Percentiles rank a stretch among this genome's conserved stretches.
These are phyloP conservation scores for Lobophora halterata DNA, from an alignment of 2,888 invertebrate genomes.

Conservation along the genomic window DNA sequence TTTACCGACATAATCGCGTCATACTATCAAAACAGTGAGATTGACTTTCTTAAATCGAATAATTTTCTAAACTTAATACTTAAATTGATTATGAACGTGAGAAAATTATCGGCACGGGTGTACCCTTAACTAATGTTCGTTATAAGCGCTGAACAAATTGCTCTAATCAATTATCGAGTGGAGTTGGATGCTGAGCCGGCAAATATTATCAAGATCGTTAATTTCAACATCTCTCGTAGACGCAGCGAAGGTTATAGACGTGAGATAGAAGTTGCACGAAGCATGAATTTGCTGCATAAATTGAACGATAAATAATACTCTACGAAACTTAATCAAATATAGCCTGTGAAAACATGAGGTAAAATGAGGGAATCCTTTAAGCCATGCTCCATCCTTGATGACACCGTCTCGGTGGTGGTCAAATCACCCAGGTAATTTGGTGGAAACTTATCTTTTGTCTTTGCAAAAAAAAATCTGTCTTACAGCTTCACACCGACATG, in stretches of 20 bases:
- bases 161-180: slow-evolving; percentile 72
- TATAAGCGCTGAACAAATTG: slow-evolving; percentile 78
- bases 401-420: too few species aligned
- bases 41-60: slow-evolving; percentile 53
- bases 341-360: too few species aligned
- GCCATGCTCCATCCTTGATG: too few species aligned
- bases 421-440: too few species aligned
- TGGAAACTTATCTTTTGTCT: too few species aligned
- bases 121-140: slow-evolving; percentile 75
- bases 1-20: too few species aligned
- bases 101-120: slow-evolving; percentile 70
- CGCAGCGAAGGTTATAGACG: slow-evolving; percentile 36
- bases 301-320: too few species aligned
- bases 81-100: slow-evolving; percentile 75
- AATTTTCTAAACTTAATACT: too few species aligned
- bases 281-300: slow-evolving; percentile 24
- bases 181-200: slow-evolving; percentile 71
- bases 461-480: too few species aligned
- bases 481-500: too few species aligned
- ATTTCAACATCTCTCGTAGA: slow-evolving; percentile 69
- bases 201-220: slow-evolving; percentile 80
- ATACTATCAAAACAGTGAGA: slow-evolving; percentile 59
- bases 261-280: slow-evolving; percentile 56
- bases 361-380: too few species aligned
- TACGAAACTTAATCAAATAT: too few species aligned